phyloP scores from a whole-genome alignment of 2,113 vertebrate species.

The Genyomyrus donnyi region DNA sequence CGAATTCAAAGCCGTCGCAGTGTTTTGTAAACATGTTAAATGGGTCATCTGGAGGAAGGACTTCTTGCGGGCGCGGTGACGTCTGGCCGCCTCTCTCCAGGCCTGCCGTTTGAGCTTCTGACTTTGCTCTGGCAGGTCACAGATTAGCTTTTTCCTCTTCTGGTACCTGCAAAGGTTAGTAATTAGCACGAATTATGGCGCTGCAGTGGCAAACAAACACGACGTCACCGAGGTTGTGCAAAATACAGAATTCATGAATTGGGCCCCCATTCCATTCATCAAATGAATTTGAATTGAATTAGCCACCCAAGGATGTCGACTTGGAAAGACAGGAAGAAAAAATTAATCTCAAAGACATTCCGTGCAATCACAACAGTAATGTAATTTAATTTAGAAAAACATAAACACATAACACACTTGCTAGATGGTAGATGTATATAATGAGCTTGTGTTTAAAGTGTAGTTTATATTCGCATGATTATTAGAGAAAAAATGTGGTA shows the following conservation, averaged over 20 bases:
- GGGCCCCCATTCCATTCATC: background rate
- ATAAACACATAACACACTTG: background rate
- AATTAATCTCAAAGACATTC: background rate
- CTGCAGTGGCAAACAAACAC: background rate
- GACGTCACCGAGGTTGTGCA: background rate
- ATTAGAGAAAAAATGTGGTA: background rate
- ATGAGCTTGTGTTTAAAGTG: background rate
- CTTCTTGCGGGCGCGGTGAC: slow-evolving; percentile 54
- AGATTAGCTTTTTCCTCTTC: slow-evolving; percentile 31
- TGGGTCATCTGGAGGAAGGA: slow-evolving; percentile 25
- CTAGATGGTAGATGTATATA: background rate
- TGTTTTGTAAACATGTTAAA: background rate
- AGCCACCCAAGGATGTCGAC: background rate
- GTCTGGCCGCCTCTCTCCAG: slow-evolving; percentile 47
- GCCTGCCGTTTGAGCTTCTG: slow-evolving; percentile 27
- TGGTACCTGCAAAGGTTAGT: slow-evolving; percentile 14
- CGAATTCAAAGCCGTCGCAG: background rate
- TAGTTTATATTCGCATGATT: background rate
- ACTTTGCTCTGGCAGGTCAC: slow-evolving; percentile 32
- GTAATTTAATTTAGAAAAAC: background rate
- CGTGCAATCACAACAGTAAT: background rate
- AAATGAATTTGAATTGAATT: background rate
- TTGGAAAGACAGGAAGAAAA: background rate
- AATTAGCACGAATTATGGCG: background rate
- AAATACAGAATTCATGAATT: background rate